A percentile compares a stretch with the other conserved stretches of the same genome.
Conservation (phyloP, 1,140 invertebrate species). For the Adelges cooleyi region DNA sequence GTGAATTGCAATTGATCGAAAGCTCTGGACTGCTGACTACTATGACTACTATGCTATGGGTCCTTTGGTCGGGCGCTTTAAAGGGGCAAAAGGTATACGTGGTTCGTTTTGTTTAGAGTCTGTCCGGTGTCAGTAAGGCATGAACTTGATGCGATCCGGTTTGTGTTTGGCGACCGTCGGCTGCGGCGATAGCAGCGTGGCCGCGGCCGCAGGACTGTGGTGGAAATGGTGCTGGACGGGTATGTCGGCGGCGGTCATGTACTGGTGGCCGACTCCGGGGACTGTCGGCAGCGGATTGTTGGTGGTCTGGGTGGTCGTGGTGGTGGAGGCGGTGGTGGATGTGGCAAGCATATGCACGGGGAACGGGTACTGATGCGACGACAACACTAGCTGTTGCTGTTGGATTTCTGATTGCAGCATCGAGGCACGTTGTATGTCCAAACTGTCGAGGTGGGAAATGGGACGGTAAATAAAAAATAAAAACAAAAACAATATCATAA, state of each 20-base stretch:
- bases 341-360: conserved; percentile 1
- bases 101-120: no score
- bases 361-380: conserved; percentile 3
- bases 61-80: no score
- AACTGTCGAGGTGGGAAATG: conserved; percentile 4
- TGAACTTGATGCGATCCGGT: conserved; percentile 6
- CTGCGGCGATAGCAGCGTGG: background rate
- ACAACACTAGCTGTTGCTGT: conserved; percentile 14
- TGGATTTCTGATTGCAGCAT: conserved; percentile 24
- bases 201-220: background rate
- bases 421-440: conserved; percentile 18
- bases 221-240: conserved; percentile 23
- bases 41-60: no score
- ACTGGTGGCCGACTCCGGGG: background rate
- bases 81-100: no score
- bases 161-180: conserved; percentile 25
- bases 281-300: background rate
- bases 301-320: background rate
- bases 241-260: background rate
- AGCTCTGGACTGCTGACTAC: no score
- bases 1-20: no score
- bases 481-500: background rate
- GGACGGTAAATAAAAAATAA: background rate
- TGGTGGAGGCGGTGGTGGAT: background rate
- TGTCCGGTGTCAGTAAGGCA: conserved; percentile 14